Conservation (phyloP, 2,888 invertebrate species). For the Sympetrum striolatum region DNA sequence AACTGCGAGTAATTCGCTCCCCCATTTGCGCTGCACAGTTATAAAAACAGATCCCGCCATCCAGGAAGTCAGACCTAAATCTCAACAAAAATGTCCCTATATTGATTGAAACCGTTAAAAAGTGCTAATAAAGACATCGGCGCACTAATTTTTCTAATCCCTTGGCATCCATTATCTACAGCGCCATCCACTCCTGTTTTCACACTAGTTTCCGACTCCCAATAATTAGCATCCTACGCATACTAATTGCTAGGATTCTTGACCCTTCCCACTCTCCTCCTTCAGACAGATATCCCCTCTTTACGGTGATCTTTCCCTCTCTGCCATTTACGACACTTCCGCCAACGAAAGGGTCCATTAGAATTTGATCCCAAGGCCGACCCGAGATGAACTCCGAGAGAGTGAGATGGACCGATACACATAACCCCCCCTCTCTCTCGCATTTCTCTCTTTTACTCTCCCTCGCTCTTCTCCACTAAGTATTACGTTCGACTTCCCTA, state of each 20-base stretch:
- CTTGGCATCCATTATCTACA: background rate
- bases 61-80: too few relatives aligned
- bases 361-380: conserved; percentile 31
- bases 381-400: conserved; percentile 21
- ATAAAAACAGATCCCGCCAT: too few relatives aligned
- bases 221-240: background rate
- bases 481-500: background rate
- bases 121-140: background rate
- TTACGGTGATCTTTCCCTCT: background rate
- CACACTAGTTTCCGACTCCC: background rate
- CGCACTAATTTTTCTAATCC: background rate
- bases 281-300: background rate
- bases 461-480: background rate
- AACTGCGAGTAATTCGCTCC: too few relatives aligned
- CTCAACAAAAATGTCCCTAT: background rate
- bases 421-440: background rate
- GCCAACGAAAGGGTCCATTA: conserved; percentile 28
- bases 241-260: background rate
- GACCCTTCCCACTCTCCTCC: background rate
- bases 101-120: background rate
- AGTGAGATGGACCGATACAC: background rate
- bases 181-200: background rate
- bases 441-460: background rate
- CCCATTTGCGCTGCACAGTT: too few relatives aligned
- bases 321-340: conserved; percentile 28